A percentile compares a stretch with the other conserved stretches of the same genome.
Conservation (phyloP, 2,888 invertebrate species). For the Pemphredon lugubris region DNA sequence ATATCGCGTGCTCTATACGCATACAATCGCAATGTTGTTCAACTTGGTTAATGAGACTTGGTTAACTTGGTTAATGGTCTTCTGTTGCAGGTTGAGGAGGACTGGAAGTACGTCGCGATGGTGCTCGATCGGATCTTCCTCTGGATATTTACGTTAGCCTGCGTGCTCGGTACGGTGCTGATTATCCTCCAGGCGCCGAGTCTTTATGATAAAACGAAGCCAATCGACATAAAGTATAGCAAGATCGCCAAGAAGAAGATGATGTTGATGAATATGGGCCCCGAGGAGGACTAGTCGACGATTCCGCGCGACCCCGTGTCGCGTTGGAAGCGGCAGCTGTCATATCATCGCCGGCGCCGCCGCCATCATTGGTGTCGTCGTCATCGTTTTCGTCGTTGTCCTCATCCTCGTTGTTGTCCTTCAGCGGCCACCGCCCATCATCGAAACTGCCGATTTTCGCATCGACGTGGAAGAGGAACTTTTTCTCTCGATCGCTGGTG, state of each 20-base stretch:
- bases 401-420: slow-evolving; percentile 12
- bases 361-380: slow-evolving; percentile 29
- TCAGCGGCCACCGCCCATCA: slow-evolving; percentile 48
- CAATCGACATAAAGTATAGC: slow-evolving; percentile 94
- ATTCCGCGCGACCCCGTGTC: slow-evolving; percentile 69
- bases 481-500: slow-evolving; percentile 61
- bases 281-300: slow-evolving; percentile 83
- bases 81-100: slow-evolving; percentile 91
- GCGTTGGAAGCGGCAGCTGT: slow-evolving; percentile 46
- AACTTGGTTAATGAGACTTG: too few species aligned
- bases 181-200: slow-evolving; percentile 96
- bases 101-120: slow-evolving; percentile 99
- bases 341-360: slow-evolving; percentile 25
- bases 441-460: slow-evolving; percentile 69
- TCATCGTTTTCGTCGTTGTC: slow-evolving; percentile 20
- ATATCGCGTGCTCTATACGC: too few species aligned
- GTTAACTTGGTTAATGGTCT: too few species aligned
- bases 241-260: slow-evolving; percentile 95
- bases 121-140: slow-evolving; percentile 97
- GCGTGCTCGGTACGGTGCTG: slow-evolving; percentile 93
- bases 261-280: slow-evolving; percentile 93
- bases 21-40: too few species aligned
- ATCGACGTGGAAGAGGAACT: slow-evolving; percentile 53
- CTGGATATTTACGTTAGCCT: slow-evolving; percentile 96
- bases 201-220: slow-evolving; percentile 93